Evolutionary conservation across 53 echinoderm and acorn worm species (phyloP).

Genomic region (Mesocentrotus franciscanus): DNA sequence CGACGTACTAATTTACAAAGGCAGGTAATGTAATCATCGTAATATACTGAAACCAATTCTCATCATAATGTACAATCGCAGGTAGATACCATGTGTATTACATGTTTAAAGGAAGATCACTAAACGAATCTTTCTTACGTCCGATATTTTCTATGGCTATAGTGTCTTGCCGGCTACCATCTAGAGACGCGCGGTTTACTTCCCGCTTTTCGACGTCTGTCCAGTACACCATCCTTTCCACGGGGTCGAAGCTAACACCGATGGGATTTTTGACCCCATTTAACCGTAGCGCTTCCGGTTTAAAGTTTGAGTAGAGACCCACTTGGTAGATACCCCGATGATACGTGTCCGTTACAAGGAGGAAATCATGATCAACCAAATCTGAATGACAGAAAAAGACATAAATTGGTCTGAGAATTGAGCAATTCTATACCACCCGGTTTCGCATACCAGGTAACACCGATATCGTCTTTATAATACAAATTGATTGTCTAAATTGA

Average conservation of each 20-base stretch:
- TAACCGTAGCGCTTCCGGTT: slow-evolving; percentile 70
- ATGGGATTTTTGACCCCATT: slow-evolving; percentile 74
- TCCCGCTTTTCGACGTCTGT: slow-evolving; percentile 75
- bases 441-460: background rate
- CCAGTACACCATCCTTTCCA: slow-evolving; percentile 81
- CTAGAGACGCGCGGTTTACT: slow-evolving; percentile 74
- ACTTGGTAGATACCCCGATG: slow-evolving; percentile 81
- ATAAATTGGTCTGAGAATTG: background rate
- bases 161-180: slow-evolving; percentile 70
- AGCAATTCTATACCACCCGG: background rate
- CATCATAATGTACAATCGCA: no score
- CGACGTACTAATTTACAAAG: no score
- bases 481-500: no score
- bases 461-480: background rate
- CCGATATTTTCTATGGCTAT: slow-evolving; percentile 48
- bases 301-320: slow-evolving; percentile 65
- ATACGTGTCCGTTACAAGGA: slow-evolving; percentile 78
- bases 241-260: slow-evolving; percentile 78
- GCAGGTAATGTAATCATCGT: no score
- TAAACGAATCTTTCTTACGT: slow-evolving; percentile 16
- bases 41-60: no score
- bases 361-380: slow-evolving; percentile 80
- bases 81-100: no score
- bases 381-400: background rate
- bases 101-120: no score